These are phyloP conservation scores for Drosophila niveifrons DNA, from an alignment of 2,888 invertebrate species.

Conservation along the genomic window DNA sequence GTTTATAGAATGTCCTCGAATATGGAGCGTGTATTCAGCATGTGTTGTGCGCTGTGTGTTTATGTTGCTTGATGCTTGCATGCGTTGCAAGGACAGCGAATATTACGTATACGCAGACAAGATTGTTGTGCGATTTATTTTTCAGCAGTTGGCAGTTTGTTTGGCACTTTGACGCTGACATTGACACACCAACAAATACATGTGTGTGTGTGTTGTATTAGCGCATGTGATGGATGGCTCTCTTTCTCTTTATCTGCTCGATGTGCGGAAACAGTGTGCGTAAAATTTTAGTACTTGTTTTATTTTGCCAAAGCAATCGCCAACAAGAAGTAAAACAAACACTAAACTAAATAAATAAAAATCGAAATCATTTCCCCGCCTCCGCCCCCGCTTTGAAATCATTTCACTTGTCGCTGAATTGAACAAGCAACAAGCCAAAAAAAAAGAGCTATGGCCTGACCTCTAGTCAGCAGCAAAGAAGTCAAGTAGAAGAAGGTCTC, in stretches of 20 bases:
- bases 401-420: slow-evolving; percentile 45
- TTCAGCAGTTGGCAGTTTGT: slow-evolving; percentile 53
- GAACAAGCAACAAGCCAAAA: slow-evolving; percentile 32
- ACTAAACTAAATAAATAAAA: slow-evolving; percentile 12
- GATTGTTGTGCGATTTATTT: slow-evolving; percentile 55
- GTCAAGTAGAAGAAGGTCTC: background rate
- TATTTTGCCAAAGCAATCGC: slow-evolving; percentile 46
- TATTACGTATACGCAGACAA: slow-evolving; percentile 61
- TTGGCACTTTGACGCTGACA: slow-evolving; percentile 58
- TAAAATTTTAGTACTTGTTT: slow-evolving; percentile 54
- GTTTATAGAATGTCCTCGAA: background rate
- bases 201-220: slow-evolving; percentile 16
- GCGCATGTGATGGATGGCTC: slow-evolving; percentile 56
- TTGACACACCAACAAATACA: slow-evolving; percentile 45
- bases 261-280: slow-evolving; percentile 56
- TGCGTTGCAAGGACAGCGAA: slow-evolving; percentile 39
- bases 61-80: slow-evolving; percentile 11
- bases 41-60: background rate
- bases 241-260: slow-evolving; percentile 18
- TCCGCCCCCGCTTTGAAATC: slow-evolving; percentile 8
- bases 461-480: background rate
- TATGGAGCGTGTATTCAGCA: background rate
- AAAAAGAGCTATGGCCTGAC: slow-evolving; percentile 13
- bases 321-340: slow-evolving; percentile 38
- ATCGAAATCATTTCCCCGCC: background rate